phyloP scores from a whole-genome alignment of 2,797 vertebrate genomes.

The Cuniculus paca region DNA sequence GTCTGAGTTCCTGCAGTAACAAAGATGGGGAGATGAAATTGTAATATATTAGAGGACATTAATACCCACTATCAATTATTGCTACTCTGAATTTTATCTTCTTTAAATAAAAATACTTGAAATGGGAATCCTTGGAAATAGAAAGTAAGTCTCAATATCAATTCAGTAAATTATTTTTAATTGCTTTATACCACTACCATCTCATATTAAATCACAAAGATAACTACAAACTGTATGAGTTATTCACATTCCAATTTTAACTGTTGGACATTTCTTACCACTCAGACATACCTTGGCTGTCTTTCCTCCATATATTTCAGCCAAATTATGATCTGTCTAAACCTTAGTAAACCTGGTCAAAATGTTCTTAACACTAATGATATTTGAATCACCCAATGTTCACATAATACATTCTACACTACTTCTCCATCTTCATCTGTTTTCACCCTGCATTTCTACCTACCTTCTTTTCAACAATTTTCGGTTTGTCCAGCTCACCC shows the following conservation, averaged over 20 bases:
- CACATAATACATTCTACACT: not conserved
- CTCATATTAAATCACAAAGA: not conserved
- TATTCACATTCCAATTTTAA: conserved; percentile 22
- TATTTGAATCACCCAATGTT: not conserved
- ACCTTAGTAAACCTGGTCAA: not conserved
- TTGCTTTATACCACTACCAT: not conserved
- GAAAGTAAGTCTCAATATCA: conserved; percentile 22
- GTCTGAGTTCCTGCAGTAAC: not conserved
- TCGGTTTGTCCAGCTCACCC: not conserved
- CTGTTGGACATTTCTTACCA: not conserved
- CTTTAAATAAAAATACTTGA: conserved; percentile 28
- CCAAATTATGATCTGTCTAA: not conserved
- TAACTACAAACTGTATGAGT: not conserved
- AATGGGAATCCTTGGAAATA: not conserved
- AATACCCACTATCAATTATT: not conserved
- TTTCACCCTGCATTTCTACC: not conserved
- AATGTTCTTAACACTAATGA: not conserved
- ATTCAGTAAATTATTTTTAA: not conserved
- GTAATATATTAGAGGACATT: not conserved
- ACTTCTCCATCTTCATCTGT: not conserved
- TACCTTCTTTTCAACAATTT: not conserved
- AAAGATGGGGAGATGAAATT: not conserved
- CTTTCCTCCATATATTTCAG: not conserved
- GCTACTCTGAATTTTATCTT: not conserved
- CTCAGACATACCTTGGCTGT: not conserved